Conservation (phyloP, 92 coral and sea anemone genomes). For the Anthopleura xanthogrammica region DNA sequence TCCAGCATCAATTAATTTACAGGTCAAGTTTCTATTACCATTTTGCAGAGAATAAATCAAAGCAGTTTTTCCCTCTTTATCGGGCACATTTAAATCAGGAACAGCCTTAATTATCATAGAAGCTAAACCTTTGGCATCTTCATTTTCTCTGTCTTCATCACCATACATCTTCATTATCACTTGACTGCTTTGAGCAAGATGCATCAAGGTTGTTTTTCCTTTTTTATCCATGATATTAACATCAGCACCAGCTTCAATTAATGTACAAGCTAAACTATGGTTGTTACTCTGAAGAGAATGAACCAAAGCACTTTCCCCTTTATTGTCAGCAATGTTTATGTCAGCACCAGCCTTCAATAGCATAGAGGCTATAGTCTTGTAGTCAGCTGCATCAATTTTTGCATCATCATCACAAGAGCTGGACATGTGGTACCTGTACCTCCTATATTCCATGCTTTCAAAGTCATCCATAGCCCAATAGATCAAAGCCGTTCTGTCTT, state of each 20-base stretch:
- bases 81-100: not conserved
- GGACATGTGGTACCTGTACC: no score
- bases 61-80: not conserved
- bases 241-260: slow-evolving; percentile 7
- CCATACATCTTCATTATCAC: not conserved
- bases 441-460: not conserved
- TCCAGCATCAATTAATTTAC: slow-evolving; percentile 4
- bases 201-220: not conserved
- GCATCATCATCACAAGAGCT: not conserved
- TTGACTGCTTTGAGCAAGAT: not conserved
- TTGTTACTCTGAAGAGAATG: not conserved
- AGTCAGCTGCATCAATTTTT: not conserved
- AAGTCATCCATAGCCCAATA: not conserved
- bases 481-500: slow-evolving; percentile 14
- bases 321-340: slow-evolving; percentile 1
- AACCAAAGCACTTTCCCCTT: slow-evolving; percentile 24
- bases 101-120: not conserved
- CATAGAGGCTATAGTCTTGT: not conserved
- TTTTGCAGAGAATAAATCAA: not conserved
- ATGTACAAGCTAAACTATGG: not conserved
- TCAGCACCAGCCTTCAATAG: not conserved
- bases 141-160: not conserved
- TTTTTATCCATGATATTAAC: not conserved
- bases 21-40: not conserved
- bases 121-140: not conserved